Base-by-base conservation (phyloP, 2,797 vertebrate species). In the Paedocypris micromegethes region DNA sequence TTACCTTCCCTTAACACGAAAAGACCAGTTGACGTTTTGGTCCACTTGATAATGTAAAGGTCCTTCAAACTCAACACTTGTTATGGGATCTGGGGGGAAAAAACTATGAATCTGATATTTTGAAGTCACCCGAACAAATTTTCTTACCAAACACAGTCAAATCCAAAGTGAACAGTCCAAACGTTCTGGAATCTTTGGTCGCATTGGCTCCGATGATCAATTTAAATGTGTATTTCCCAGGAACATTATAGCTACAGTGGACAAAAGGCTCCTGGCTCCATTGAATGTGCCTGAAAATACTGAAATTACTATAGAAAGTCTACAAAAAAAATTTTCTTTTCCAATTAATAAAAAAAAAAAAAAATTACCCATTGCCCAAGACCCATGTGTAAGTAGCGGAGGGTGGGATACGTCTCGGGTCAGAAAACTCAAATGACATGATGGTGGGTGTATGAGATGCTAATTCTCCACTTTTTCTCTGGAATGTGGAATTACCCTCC, bases 1-100 rank as follows among this genome's bases (percentile, higher is more conserved):
- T 89, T 80, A 97, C 95, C 93, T 97, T 81, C 94, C 95, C 70
- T 91, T 85, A 37, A 96, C 86, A 4, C 85, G 83, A 74, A 94
- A 82, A 72, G 86, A 83, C 76, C 93, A 77, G 70, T 76, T 88
- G 66, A 81, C 75, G 60, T 86, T 86, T 80, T 93, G 87, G 75
- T 90, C 90, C 51, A 92, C 83, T 0, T 80, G 80, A 46, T 89
- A 91, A 51, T 89, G 81, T 5, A 80, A 83, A 37, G 91, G 88
- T 4, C 88, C 91, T 9, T 78, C 85, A 41, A 96, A 39, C 1
- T 92, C 77, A 54, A 96, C 88, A 67, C 85, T 83, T 78, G 73
- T 91, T 64, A 96, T 88, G 45, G 86, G 85, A 87, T 93, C 94
- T 96, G 75, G 6, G 83, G 82, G 74, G 75, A 2, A 69, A 73